Evolutionary conservation across 2,888 invertebrate genomes (phyloP).

Genomic region (Tridacna crocea): DNA sequence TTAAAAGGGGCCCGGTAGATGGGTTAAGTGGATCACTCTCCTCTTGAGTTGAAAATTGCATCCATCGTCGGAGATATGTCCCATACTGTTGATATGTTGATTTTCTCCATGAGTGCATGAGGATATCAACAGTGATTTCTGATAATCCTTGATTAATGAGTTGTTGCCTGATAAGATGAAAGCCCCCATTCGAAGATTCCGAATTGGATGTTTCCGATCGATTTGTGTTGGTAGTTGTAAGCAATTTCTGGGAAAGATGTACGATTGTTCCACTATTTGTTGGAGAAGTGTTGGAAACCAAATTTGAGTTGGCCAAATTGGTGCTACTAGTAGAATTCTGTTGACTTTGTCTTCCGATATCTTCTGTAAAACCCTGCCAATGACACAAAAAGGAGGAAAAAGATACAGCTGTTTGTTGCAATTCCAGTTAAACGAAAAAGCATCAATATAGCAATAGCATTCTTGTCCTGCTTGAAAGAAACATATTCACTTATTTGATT

Average conservation of each 20-base stretch:
- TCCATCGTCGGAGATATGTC: constrained; percentile 1
- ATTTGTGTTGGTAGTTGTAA: constrained; percentile 14
- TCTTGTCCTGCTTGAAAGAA: constrained; percentile 10
- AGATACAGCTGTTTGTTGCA: not conserved
- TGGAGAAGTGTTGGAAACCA: constrained; percentile 15
- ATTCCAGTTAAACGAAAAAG: constrained; percentile 8
- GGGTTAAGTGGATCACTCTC: constrained; percentile 6
- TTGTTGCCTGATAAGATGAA: constrained; percentile 8
- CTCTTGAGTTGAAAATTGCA: constrained; percentile 1
- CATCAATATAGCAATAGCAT: constrained; percentile 11
- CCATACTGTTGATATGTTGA: no score
- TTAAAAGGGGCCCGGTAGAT: constrained; percentile 1
- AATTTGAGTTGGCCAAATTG: constrained; percentile 20
- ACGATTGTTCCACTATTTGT: constrained; percentile 16
- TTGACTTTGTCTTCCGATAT: not conserved
- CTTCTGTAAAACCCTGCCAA: no score
- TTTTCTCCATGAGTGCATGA: constrained; percentile 15
- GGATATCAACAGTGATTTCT: constrained; percentile 16
- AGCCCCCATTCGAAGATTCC: constrained; percentile 19
- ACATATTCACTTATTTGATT: not conserved
- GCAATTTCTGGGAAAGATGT: constrained; percentile 13
- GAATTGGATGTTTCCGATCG: constrained; percentile 13
- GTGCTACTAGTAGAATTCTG: constrained; percentile 13
- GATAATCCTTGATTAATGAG: constrained; percentile 6
- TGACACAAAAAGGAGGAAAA: no score